Conservation (phyloP, 2,797 vertebrate genomes). For the Myotis planiceps region DNA sequence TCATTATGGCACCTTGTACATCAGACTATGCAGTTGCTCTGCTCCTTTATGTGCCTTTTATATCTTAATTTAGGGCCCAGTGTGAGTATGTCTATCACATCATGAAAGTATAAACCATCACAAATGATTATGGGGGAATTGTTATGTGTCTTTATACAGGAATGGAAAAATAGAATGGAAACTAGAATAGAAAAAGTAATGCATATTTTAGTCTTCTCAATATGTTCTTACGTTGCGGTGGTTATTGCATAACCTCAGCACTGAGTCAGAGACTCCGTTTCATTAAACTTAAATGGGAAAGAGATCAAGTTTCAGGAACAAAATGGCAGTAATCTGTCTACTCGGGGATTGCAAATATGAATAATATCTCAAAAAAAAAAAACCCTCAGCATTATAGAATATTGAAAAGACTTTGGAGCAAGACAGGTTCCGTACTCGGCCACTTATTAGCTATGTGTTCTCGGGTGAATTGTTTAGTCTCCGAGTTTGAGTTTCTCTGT, state of each 20-base stretch:
- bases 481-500: not conserved
- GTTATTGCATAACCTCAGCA: not conserved
- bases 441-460: not conserved
- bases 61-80: conserved; percentile 25
- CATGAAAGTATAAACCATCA: conserved; percentile 18
- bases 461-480: not conserved
- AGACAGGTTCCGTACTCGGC: not conserved
- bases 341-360: not conserved
- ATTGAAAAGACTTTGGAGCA: not conserved
- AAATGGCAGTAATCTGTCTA: conserved; percentile 13
- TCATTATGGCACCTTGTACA: not conserved
- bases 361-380: not conserved
- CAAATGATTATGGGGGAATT: not conserved
- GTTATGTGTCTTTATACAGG: not conserved
- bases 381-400: not conserved
- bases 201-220: not conserved
- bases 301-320: not conserved
- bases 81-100: not conserved
- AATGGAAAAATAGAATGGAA: conserved; percentile 13
- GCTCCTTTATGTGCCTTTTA: conserved; percentile 28
- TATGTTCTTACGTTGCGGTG: not conserved
- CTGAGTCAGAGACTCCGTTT: not conserved
- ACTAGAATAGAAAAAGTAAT: not conserved
- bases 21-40: conserved; percentile 32
- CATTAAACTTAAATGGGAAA: conserved; percentile 25